Conservation (phyloP, 1,140 invertebrate genomes). For the Calycopis cecrops region DNA sequence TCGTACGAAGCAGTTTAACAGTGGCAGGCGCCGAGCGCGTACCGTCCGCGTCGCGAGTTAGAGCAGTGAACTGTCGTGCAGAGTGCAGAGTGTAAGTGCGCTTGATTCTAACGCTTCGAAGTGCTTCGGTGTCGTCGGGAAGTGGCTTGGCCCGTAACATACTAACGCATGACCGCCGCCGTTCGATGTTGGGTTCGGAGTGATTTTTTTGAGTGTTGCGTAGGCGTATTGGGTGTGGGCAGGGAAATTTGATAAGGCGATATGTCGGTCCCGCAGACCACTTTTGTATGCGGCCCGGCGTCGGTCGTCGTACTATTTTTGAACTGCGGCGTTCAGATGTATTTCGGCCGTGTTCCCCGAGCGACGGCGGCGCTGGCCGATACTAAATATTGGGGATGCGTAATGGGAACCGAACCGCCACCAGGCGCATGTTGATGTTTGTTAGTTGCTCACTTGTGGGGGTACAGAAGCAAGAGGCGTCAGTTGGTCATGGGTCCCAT, state of each 20-base stretch:
- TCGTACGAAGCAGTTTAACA: conserved; percentile 39
- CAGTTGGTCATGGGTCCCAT: too few relatives aligned
- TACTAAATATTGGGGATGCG: conserved; percentile 1
- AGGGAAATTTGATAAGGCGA: conserved; percentile 70
- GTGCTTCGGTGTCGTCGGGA: conserved; percentile 48
- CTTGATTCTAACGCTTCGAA: conserved; percentile 53
- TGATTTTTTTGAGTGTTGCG: conserved; percentile 34
- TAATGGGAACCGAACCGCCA: not conserved
- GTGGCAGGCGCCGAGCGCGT: conserved; percentile 47
- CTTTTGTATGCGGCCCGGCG: conserved; percentile 62
- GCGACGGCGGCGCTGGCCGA: conserved; percentile 27
- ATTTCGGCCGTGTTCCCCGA: conserved; percentile 42
- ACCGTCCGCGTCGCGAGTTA: conserved; percentile 32
- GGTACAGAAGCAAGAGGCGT: too few relatives aligned
- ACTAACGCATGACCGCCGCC: conserved; percentile 55
- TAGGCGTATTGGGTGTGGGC: conserved; percentile 50
- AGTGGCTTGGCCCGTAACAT: conserved; percentile 43
- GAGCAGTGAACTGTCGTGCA: conserved; percentile 40
- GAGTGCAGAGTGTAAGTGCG: conserved; percentile 45
- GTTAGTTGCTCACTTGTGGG: too few relatives aligned
- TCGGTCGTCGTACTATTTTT: conserved; percentile 57
- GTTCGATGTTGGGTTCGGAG: conserved; percentile 33
- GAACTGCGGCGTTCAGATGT: conserved; percentile 38
- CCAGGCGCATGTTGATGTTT: conserved; percentile 1
- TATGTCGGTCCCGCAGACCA: conserved; percentile 43